These are phyloP conservation scores for Drosophila sp. DNA, from an alignment of 1,140 invertebrate genomes.

Conservation along the genomic window DNA sequence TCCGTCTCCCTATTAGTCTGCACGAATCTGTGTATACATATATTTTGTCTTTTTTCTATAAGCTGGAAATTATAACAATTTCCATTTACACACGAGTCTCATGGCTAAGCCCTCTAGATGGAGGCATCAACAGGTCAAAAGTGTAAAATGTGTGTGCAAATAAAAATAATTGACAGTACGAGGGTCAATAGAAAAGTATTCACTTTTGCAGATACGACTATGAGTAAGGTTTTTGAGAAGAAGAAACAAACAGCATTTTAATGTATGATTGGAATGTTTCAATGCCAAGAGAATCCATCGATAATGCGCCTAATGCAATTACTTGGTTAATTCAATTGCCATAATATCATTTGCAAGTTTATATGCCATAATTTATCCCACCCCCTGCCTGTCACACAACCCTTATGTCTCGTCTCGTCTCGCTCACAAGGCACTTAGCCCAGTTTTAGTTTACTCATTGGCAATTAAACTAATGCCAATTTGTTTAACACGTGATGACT, in stretches of 20 bases:
- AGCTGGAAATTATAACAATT: slow-evolving; percentile 69
- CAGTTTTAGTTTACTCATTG: slow-evolving; percentile 43
- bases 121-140: not conserved
- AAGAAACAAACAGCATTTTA: too few species aligned
- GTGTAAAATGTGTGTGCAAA: too few species aligned
- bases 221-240: too few species aligned
- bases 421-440: slow-evolving; percentile 20
- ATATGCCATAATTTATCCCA: slow-evolving; percentile 45
- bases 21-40: not conserved
- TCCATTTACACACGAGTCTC: slow-evolving; percentile 67
- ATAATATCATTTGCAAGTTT: slow-evolving; percentile 63
- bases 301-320: slow-evolving; percentile 54
- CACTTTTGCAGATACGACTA: not conserved
- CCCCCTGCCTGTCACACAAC: not conserved
- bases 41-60: not conserved
- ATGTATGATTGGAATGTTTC: too few species aligned
- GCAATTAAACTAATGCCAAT: slow-evolving; percentile 74
- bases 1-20: not conserved
- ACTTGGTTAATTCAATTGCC: slow-evolving; percentile 63
- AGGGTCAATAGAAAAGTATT: not conserved
- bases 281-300: not conserved
- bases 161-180: not conserved
- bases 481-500: slow-evolving; percentile 39
- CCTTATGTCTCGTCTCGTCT: slow-evolving; percentile 16
- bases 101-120: slow-evolving; percentile 24